Conservation (phyloP, 2,888 invertebrate genomes). For the Parthenolecanium corni region DNA sequence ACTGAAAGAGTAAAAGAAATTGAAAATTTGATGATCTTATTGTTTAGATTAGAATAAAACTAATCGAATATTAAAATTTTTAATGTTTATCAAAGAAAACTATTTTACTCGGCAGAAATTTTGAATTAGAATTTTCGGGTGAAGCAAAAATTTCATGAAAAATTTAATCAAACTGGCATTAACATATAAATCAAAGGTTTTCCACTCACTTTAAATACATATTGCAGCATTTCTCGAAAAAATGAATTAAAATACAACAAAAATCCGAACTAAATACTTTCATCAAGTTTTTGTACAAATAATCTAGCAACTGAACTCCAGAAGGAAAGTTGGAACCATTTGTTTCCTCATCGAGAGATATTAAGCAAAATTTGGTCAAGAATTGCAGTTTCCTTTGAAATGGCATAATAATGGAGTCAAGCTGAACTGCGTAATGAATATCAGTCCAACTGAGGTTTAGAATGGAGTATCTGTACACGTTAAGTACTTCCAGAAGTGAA, state of each 20-base stretch:
- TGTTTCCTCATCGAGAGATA: neutral
- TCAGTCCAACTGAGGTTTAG: conserved; percentile 7
- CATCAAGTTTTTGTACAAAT: neutral
- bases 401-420: neutral
- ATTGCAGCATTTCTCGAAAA: conserved; percentile 15
- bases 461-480: conserved; percentile 4
- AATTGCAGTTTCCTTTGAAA: conserved; percentile 3
- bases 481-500: conserved; percentile 4
- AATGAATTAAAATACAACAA: conserved; percentile 2
- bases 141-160: too few relatives aligned
- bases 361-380: neutral
- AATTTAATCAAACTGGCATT: too few relatives aligned
- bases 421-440: neutral
- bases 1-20: too few relatives aligned
- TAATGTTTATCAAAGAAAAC: too few relatives aligned
- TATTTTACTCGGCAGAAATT: too few relatives aligned
- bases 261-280: conserved; percentile 4
- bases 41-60: too few relatives aligned
- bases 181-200: neutral
- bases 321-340: neutral
- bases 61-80: too few relatives aligned
- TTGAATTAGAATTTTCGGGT: too few relatives aligned
- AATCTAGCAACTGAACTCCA: conserved; percentile 13
- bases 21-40: too few relatives aligned
- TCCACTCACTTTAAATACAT: conserved; percentile 5